Conservation (phyloP, 2,113 vertebrate species). For the Stigmatopora argus region DNA sequence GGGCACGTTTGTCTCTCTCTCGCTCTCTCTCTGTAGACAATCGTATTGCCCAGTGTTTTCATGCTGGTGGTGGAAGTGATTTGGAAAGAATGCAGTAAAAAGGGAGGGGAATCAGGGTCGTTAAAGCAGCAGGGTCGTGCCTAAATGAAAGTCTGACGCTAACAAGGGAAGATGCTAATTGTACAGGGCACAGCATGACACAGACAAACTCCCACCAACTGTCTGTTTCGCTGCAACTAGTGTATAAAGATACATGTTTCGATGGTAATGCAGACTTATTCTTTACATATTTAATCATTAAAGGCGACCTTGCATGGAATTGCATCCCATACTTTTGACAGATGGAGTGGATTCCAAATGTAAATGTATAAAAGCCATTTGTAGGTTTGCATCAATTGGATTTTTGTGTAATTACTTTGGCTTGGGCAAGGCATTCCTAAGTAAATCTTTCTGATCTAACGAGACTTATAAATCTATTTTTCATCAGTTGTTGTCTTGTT, state of each 20-base stretch:
- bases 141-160: conserved; percentile 64
- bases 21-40: conserved; percentile 28
- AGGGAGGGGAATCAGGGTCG: conserved; percentile 44
- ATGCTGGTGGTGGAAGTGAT: conserved; percentile 65
- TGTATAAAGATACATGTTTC: neutral
- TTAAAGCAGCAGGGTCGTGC: conserved; percentile 65
- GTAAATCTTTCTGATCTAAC: neutral
- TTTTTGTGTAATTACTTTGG: neutral
- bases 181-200: neutral
- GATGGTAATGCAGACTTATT: neutral
- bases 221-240: neutral
- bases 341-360: neutral
- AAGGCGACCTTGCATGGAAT: too few species aligned
- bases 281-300: neutral
- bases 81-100: conserved; percentile 73
- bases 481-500: too few species aligned
- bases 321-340: neutral
- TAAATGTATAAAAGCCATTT: neutral
- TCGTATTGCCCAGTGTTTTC: conserved; percentile 37
- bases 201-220: neutral
- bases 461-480: too few species aligned
- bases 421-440: neutral
- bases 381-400: neutral
- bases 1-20: conserved; percentile 33
- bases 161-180: conserved; percentile 59